Percentiles rank a stretch among this genome's conserved stretches.
Conservation (phyloP, 2,113 vertebrate species). For the Delphinapterus leucas region DNA sequence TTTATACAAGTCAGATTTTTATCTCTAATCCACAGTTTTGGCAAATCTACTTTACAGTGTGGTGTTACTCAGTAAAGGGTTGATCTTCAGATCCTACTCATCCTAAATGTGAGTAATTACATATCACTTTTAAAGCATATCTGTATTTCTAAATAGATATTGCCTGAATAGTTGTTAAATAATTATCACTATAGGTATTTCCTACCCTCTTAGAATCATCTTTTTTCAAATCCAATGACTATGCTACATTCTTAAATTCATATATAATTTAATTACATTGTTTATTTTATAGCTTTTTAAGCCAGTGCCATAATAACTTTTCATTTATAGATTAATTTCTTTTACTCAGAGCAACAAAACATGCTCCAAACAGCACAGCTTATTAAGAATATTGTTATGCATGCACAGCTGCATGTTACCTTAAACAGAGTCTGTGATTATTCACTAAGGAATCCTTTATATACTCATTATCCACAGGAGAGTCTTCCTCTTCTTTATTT, state of each 20-base stretch:
- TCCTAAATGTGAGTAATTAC: not conserved
- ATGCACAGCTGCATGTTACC: constrained; percentile 15
- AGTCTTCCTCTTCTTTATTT: constrained; percentile 58
- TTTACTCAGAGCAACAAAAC: not conserved
- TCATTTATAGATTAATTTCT: not conserved
- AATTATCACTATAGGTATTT: constrained; percentile 17
- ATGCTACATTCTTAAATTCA: constrained; percentile 30
- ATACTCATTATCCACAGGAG: constrained; percentile 69
- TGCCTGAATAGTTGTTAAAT: constrained; percentile 23
- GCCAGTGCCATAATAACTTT: not conserved
- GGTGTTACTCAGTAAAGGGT: not conserved
- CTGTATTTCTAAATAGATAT: not conserved
- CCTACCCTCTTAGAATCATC: not conserved
- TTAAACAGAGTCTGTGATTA: constrained; percentile 59
- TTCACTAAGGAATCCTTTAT: constrained; percentile 65
- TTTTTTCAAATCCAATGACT: not conserved
- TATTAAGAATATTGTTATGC: not conserved
- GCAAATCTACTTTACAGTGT: not conserved
- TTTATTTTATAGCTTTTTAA: constrained; percentile 58
- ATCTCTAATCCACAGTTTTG: not conserved
- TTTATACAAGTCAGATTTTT: not conserved
- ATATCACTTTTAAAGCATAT: not conserved
- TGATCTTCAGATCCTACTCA: not conserved
- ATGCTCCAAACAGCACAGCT: not conserved
- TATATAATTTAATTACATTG: constrained; percentile 46